Conservation (phyloP, 2,797 vertebrate genomes). For the Aplochiton taeniatus region DNA sequence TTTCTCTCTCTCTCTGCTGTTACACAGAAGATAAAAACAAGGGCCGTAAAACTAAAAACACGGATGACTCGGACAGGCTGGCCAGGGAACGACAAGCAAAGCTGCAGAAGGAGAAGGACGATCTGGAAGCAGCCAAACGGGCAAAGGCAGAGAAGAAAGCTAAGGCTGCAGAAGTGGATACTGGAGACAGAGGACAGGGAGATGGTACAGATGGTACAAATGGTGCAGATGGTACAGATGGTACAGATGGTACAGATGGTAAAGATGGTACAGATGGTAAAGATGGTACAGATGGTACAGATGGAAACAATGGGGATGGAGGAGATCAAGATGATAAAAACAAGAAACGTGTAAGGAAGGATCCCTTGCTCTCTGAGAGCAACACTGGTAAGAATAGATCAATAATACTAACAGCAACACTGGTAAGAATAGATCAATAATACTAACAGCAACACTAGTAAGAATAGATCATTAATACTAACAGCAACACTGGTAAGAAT, state of each 20-base stretch:
- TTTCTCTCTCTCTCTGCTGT: too few relatives aligned
- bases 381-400: constrained; percentile 55
- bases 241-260: neutral
- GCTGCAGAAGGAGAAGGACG: constrained; percentile 44
- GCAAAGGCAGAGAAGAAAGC: constrained; percentile 33
- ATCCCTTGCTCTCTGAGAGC: constrained; percentile 54
- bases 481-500: too few relatives aligned
- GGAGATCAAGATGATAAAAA: constrained; percentile 34
- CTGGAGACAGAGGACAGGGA: constrained; percentile 18
- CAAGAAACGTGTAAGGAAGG: constrained; percentile 49
- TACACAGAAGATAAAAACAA: too few relatives aligned
- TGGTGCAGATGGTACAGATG: constrained; percentile 1
- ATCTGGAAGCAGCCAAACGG: constrained; percentile 33
- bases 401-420: neutral
- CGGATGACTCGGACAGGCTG: constrained; percentile 36
- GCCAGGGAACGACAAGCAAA: constrained; percentile 44
- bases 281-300: constrained; percentile 24
- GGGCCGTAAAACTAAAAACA: too few relatives aligned
- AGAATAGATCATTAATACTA: constrained; percentile 5
- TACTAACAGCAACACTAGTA: constrained; percentile 63
- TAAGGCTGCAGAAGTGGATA: constrained; percentile 14
- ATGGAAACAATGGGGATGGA: constrained; percentile 18
- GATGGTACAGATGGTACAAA: constrained; percentile 10
- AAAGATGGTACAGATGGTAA: constrained; percentile 11
- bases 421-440: constrained; percentile 18